phyloP scores from a whole-genome alignment of 1,140 invertebrate species.

The Pseudomyrmex sp. region DNA sequence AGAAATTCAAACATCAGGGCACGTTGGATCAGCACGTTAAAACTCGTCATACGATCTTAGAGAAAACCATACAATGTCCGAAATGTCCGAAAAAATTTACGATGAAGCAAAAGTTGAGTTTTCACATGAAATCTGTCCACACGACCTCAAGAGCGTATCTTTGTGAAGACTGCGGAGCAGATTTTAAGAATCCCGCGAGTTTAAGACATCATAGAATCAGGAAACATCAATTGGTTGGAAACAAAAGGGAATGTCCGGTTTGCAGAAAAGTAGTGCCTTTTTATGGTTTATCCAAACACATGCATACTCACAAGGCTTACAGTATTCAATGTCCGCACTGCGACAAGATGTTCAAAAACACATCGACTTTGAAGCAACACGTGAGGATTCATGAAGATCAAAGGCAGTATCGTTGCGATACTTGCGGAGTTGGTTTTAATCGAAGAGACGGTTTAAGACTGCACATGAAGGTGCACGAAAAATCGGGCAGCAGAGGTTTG shows the following conservation, averaged over 20 bases:
- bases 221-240: conserved; percentile 81
- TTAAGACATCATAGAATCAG: conserved; percentile 83
- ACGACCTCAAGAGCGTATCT: conserved; percentile 81
- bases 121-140: conserved; percentile 83
- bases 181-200: conserved; percentile 84
- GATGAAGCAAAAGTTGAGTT: conserved; percentile 84
- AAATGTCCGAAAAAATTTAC: conserved; percentile 84
- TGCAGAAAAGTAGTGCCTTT: conserved; percentile 83
- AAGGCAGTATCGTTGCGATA: conserved; percentile 83
- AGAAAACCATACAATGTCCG: conserved; percentile 83
- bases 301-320: conserved; percentile 84
- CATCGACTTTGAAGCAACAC: conserved; percentile 84
- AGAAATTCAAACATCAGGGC: conserved; percentile 84
- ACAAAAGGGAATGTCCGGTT: conserved; percentile 82
- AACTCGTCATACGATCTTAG: conserved; percentile 82
- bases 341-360: conserved; percentile 85
- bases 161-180: conserved; percentile 83
- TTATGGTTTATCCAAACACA: conserved; percentile 84
- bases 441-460: conserved; percentile 85
- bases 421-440: conserved; percentile 83
- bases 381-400: conserved; percentile 84
- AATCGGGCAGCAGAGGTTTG: conserved; percentile 80
- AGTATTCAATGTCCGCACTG: conserved; percentile 83
- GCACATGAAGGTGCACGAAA: conserved; percentile 84
- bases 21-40: conserved; percentile 84